Evolutionary conservation across 1,140 invertebrate species (phyloP), one percentile per base, ranked within the genome.

Genomic region (Lasaia peninsularis): DNA sequence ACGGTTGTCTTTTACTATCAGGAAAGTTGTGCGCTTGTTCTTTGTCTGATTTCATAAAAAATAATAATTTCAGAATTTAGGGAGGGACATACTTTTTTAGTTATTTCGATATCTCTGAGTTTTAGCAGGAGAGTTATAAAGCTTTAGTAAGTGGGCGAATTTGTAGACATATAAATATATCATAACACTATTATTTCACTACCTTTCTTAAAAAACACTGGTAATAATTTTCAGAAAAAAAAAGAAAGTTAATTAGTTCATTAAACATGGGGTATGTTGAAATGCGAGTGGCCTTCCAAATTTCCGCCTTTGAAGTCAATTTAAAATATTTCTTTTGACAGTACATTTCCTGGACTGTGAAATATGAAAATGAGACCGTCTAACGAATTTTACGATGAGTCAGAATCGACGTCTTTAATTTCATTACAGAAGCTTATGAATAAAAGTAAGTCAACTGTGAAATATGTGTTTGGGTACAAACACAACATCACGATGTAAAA

Each of bases 291-390:
- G 0, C 1, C 16, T 16, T 44, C 3, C 18, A 44, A 4, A 20
- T 2, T 44, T 44, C 16, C 18, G 8, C 18, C n/a, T 44, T 44
- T 44, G 40, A 44, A 11, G 40, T 44, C 40, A 44, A 44, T 44
- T 44, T 44, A 44, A 18, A 20, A 44, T 20, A 20, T 44, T 44
- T 44, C 40, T 44, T 44, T 44, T 44, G 18, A 44, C 40, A 44
- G 16, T 44, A 44, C 40, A 44, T 44, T 44, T 44, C 40, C 40
- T 44, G 40, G 14, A 10, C 40, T 44, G 18, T 44, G 18, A 44
- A 44, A 44, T 44, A 44, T 44, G 40, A 28, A 44, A 44, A 44
- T 44, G 40, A 16, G 14, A 20, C 40, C 40, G 40, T 44, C 40
- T 20, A 10, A 20, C 16, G 16, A 44, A 44, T 44, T 44, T 44